Percentiles rank a stretch among this genome's conserved stretches.
Evolutionary conservation across 2,797 vertebrate genomes (phyloP).

Genomic region (Zenarchopterus dispar): DNA sequence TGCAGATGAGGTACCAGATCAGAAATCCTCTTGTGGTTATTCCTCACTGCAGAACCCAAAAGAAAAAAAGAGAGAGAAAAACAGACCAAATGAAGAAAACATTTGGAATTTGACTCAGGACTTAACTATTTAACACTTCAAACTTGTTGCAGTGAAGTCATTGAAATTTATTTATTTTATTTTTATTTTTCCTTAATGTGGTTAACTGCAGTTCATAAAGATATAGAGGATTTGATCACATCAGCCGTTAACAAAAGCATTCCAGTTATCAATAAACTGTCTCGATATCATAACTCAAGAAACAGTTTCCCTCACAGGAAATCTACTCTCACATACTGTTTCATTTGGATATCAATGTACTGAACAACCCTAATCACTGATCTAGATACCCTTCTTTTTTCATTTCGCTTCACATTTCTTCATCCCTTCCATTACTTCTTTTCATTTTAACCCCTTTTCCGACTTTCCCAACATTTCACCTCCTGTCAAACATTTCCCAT

Average conservation of each 20-base stretch:
- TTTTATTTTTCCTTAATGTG: background rate
- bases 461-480: conserved; percentile 23
- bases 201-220: background rate
- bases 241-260: conserved; percentile 15
- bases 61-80: background rate
- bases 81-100: background rate
- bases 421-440: background rate
- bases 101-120: background rate
- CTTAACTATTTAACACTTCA: background rate
- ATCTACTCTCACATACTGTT: conserved; percentile 42
- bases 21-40: conserved; percentile 35
- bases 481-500: conserved; percentile 18
- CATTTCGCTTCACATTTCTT: conserved; percentile 3
- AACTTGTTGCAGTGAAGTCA: background rate
- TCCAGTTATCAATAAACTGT: conserved; percentile 37
- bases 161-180: background rate
- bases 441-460: conserved; percentile 37
- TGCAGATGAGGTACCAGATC: conserved; percentile 30
- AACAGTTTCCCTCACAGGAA: conserved; percentile 44
- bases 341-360: conserved; percentile 68
- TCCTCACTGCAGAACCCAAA: conserved; percentile 29
- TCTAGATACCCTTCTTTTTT: conserved; percentile 32
- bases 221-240: conserved; percentile 3
- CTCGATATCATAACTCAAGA: conserved; percentile 34
- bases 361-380: conserved; percentile 66